Evolutionary conservation across 2,113 vertebrate species (phyloP), one percentile per base, ranked within the genome.

Genomic region (Leptosomus discolor): DNA sequence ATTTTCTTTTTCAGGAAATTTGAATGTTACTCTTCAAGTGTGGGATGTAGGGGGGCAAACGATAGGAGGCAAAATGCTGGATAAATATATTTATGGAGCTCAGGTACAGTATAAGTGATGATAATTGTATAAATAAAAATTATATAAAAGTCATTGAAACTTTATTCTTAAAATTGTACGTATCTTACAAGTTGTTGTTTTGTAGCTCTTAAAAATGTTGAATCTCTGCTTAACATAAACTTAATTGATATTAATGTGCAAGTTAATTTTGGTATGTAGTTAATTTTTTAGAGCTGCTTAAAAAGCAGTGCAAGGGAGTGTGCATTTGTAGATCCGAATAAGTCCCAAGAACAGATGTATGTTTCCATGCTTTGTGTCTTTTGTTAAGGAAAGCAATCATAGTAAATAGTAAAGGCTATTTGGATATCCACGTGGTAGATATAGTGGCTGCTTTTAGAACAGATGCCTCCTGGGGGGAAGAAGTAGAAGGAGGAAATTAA

Each of bases 1-100:
- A 56, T 86, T 87, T 89, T 95, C 85, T 97, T 96, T 96, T 97
- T 60, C 94, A 99, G 99, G 99, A 91, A 99, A 99, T 97, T 75
- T 99, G 98, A 99, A 99, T 71, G 99, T 99, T 96, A 99, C 99
- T 71, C 98, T 99, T 97, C 99, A 99, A 98, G 99, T 99, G 84
- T 99, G 99, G 99, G 99, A 99, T 97, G 99, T 99, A 53, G 99
- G 99, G 82, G 99, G 99, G 46, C 99, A 99, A 98, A 99, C 99
- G 0, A 98, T 99, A 95, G 99, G 99, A 98, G 99, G 99, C 91
- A 99, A 99, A 97, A 99, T 99, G 99, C 97, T 99, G 98, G 99
- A 99, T 98, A 99, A 99, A 98, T 99, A 99, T 88, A 98, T 99
- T 92, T 99, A 99, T 78, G 99, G 99, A 97, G 99, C 99, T 96